Percentiles rank a stretch among this genome's conserved stretches.
These are phyloP conservation scores for Sweltsa coloradensis DNA, from an alignment of 1,140 invertebrate genomes.

Conservation along the genomic window DNA sequence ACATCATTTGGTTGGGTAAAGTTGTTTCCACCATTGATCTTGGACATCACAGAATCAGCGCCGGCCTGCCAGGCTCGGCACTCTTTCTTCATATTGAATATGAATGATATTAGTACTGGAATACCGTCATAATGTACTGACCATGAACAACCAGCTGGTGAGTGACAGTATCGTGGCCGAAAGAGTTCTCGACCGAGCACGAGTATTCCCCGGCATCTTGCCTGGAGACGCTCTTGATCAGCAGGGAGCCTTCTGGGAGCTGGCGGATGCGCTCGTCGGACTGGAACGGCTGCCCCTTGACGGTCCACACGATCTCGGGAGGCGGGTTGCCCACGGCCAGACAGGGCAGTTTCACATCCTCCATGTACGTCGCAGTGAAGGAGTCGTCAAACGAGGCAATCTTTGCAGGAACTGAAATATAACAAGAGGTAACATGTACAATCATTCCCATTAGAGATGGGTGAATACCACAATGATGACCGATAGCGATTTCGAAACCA, in stretches of 20 bases:
- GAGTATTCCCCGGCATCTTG: constrained; percentile 83
- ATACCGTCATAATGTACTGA: no score
- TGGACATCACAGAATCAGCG: no score
- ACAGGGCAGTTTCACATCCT: constrained; percentile 83
- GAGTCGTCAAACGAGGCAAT: constrained; percentile 86
- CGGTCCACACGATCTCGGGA: constrained; percentile 81
- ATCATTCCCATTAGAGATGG: constrained; percentile 2
- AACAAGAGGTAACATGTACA: constrained; percentile 4
- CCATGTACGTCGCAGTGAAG: constrained; percentile 78
- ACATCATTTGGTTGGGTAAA: no score
- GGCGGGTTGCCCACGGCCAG: constrained; percentile 78
- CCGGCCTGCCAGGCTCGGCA: no score
- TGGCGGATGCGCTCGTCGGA: constrained; percentile 66
- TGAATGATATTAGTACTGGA: no score
- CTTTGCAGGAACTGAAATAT: constrained; percentile 67
- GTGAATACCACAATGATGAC: not conserved
- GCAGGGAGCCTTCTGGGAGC: constrained; percentile 76
- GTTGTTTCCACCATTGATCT: no score
- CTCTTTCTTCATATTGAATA: no score
- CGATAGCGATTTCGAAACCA: no score
- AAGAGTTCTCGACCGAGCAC: constrained; percentile 85
- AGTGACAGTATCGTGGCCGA: constrained; percentile 82
- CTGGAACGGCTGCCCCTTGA: constrained; percentile 49
- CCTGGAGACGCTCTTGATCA: constrained; percentile 77
- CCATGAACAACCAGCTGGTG: constrained; percentile 78